Conservation (phyloP, 2,113 vertebrate species). For the Saccopteryx bilineata region DNA sequence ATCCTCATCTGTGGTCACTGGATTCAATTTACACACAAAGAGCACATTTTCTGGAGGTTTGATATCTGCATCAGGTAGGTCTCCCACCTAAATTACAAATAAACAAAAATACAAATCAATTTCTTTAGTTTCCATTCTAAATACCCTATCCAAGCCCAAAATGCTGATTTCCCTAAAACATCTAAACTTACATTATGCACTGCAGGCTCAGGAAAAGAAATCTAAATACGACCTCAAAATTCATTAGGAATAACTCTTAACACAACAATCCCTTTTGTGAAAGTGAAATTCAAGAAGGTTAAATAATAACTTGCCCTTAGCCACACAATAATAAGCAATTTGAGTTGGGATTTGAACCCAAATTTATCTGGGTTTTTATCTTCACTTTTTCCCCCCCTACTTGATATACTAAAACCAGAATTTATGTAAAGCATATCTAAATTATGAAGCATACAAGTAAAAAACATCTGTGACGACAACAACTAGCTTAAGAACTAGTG, state of each 20-base stretch:
- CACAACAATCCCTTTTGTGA: not conserved
- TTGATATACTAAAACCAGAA: not conserved
- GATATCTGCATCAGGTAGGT: slow-evolving; percentile 96
- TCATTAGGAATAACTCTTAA: not conserved
- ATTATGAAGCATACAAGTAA: slow-evolving; percentile 43
- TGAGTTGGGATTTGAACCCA: not conserved
- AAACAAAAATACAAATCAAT: slow-evolving; percentile 65
- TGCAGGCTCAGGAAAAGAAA: slow-evolving; percentile 39
- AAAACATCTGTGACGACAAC: not conserved
- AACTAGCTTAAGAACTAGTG: not conserved
- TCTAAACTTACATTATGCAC: slow-evolving; percentile 40
- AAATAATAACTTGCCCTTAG: slow-evolving; percentile 43
- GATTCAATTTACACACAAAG: slow-evolving; percentile 99
- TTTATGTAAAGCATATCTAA: slow-evolving; percentile 6
- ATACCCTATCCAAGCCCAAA: not conserved
- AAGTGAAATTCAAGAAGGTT: slow-evolving; percentile 6
- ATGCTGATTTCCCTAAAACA: slow-evolving; percentile 39
- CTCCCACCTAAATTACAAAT: slow-evolving; percentile 92
- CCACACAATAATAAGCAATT: not conserved
- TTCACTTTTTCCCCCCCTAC: not conserved
- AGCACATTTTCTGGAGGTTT: slow-evolving; percentile 97
- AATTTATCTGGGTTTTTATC: not conserved
- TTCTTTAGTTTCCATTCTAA: slow-evolving; percentile 47
- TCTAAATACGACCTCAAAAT: slow-evolving; percentile 52
- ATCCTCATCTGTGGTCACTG: slow-evolving; percentile 98